phyloP scores from a whole-genome alignment of 2,797 vertebrate species.

The Molothrus ater region DNA sequence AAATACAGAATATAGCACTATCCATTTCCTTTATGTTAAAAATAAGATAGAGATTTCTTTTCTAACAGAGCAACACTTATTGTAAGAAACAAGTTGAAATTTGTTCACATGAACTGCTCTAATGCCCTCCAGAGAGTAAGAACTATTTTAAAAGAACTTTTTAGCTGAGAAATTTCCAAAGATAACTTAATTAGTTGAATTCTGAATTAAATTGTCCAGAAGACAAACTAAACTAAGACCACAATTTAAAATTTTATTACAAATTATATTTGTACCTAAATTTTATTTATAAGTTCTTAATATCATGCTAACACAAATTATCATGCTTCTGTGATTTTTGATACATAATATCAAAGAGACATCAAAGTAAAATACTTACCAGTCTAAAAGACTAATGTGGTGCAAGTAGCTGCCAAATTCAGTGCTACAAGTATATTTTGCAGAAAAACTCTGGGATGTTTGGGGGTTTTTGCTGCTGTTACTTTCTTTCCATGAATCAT shows the following conservation, averaged over 20 bases:
- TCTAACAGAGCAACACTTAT: not conserved
- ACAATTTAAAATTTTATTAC: not conserved
- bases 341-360: not conserved
- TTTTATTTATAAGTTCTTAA: not conserved
- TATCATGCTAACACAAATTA: not conserved
- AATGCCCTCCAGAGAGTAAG: not conserved
- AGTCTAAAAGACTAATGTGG: not conserved
- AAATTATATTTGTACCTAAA: not conserved
- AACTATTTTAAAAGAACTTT: not conserved
- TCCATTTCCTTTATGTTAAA: not conserved
- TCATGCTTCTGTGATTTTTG: not conserved
- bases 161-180: not conserved
- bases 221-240: not conserved
- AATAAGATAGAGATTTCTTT: not conserved
- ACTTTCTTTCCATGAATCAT: not conserved
- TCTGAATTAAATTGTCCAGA: not conserved
- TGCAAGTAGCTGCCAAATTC: not conserved
- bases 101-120: not conserved
- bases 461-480: fast-evolving
- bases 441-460: not conserved
- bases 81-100: not conserved
- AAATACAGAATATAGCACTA: not conserved
- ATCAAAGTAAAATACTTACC: not conserved
- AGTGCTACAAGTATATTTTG: not conserved
- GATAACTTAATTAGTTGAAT: not conserved